Conservation (phyloP, 2,888 invertebrate species). For the Pristionchus japonicus region DNA sequence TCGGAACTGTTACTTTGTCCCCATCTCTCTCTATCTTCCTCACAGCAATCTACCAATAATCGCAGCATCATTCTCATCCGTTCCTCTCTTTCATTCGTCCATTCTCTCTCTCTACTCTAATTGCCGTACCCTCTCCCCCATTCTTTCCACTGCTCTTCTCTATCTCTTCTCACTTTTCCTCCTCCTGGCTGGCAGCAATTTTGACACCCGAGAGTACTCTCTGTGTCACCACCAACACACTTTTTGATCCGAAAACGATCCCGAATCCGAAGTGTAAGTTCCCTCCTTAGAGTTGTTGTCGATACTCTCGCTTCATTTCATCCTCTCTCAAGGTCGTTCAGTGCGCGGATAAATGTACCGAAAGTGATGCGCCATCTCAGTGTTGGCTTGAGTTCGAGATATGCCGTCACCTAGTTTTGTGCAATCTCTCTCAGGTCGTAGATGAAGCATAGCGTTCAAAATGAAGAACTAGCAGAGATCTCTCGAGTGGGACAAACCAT, state of each 20-base stretch:
- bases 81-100: background rate
- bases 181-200: conserved; percentile 31
- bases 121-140: background rate
- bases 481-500: background rate
- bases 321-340: background rate
- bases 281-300: background rate
- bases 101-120: conserved; percentile 3
- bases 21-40: background rate
- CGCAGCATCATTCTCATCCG: background rate
- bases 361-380: background rate
- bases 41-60: background rate
- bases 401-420: background rate
- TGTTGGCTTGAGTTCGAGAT: background rate
- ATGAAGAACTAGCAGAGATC: background rate
- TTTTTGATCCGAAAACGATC: background rate
- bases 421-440: background rate
- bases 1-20: background rate
- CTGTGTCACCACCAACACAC: background rate
- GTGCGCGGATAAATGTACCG: background rate
- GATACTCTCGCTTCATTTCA: background rate
- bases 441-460: background rate
- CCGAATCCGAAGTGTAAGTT: background rate
- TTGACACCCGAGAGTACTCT: conserved; percentile 16
- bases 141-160: background rate
- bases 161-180: no score